A percentile compares a stretch with the other conserved stretches of the same genome.
These are phyloP conservation scores for Cephalopachus bancanus DNA, from an alignment of 2,797 vertebrate species.

Conservation along the genomic window DNA sequence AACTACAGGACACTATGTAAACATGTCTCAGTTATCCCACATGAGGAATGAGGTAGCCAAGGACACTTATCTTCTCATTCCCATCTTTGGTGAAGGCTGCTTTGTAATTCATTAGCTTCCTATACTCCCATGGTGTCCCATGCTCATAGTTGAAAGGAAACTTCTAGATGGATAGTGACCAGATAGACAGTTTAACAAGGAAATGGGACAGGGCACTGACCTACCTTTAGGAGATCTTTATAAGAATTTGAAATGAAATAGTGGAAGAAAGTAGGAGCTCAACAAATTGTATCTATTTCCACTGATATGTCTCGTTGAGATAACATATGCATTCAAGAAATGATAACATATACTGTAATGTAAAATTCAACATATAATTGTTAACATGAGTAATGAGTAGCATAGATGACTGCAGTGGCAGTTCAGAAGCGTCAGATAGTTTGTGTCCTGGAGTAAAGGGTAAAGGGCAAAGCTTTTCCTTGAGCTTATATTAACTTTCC, in stretches of 20 bases:
- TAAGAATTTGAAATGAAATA: background rate
- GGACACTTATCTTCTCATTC: background rate
- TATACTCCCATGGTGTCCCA: background rate
- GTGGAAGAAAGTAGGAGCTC: background rate
- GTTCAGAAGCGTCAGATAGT: background rate
- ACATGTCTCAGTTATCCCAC: background rate
- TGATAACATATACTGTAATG: background rate
- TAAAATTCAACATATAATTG: constrained; percentile 55
- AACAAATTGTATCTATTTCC: background rate
- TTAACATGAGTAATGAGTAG: background rate
- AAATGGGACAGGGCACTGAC: background rate
- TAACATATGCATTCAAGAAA: background rate
- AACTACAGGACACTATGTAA: background rate
- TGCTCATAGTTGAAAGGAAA: background rate
- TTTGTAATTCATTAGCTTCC: background rate
- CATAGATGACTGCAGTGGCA: background rate
- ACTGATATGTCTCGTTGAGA: background rate
- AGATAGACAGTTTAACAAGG: background rate
- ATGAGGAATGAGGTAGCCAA: background rate
- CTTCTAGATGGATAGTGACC: background rate
- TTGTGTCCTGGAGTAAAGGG: background rate
- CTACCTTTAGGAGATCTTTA: background rate
- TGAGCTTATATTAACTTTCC: constrained; percentile 9
- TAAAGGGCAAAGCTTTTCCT: background rate
- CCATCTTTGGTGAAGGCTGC: background rate